phyloP scores from a whole-genome alignment of 2,113 vertebrate species.

The Hemichromis elongatus region DNA sequence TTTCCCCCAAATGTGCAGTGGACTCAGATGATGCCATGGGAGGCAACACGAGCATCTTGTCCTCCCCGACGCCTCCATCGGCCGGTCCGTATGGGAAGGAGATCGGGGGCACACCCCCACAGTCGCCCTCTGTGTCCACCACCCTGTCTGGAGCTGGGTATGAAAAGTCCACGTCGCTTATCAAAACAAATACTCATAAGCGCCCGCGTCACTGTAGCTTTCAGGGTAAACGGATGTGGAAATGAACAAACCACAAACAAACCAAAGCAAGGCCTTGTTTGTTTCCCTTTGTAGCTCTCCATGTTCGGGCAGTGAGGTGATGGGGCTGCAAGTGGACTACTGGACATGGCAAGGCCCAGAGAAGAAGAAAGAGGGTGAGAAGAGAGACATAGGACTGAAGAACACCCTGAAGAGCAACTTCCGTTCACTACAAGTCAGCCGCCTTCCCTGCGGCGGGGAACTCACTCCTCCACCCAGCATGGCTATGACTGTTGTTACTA shows the following conservation, averaged over 20 bases:
- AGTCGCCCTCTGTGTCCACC: slow-evolving; percentile 85
- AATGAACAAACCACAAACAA: background rate
- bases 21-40: slow-evolving; percentile 86
- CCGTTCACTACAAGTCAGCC: slow-evolving; percentile 89
- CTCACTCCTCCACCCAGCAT: slow-evolving; percentile 82
- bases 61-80: slow-evolving; percentile 71
- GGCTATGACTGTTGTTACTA: slow-evolving; percentile 93
- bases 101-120: slow-evolving; percentile 81
- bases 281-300: slow-evolving; percentile 50
- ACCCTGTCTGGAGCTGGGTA: slow-evolving; percentile 79
- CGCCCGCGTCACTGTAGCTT: background rate
- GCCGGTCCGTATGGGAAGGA: slow-evolving; percentile 78
- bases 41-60: slow-evolving; percentile 77
- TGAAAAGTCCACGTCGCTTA: background rate
- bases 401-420: slow-evolving; percentile 94
- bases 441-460: slow-evolving; percentile 81
- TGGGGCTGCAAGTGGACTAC: slow-evolving; percentile 93
- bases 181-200: background rate
- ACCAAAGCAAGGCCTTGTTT: background rate
- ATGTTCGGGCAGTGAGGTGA: slow-evolving; percentile 82
- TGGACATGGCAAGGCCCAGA: slow-evolving; percentile 84
- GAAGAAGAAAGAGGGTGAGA: slow-evolving; percentile 79
- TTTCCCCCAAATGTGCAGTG: slow-evolving; percentile 61
- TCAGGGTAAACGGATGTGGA: background rate
- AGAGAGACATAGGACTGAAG: slow-evolving; percentile 78